Evolutionary conservation across 30 jellyfish, hydroid and myxozoan species (phyloP).

Genomic region (Cassiopea andromeda): DNA sequence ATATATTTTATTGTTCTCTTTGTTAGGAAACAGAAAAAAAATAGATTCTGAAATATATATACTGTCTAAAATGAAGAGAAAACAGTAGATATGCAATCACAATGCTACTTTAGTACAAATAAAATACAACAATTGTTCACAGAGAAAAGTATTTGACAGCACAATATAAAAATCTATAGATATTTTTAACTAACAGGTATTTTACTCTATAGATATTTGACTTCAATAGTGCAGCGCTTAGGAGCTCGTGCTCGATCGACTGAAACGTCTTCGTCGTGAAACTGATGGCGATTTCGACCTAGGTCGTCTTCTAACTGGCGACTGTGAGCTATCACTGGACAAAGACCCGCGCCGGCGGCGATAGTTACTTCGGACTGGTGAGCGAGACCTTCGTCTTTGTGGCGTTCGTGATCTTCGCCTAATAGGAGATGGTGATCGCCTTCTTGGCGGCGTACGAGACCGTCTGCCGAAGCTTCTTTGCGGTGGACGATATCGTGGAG

Average conservation of each 20-base stretch:
- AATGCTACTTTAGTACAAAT: too few relatives aligned
- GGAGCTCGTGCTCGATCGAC: slow-evolving; percentile 92
- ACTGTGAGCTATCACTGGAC: slow-evolving; percentile 76
- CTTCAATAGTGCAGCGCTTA: background rate
- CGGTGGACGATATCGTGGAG: slow-evolving; percentile 73
- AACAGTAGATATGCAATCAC: too few relatives aligned
- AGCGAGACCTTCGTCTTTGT: slow-evolving; percentile 75
- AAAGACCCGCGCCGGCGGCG: slow-evolving; percentile 86
- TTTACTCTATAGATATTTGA: too few relatives aligned
- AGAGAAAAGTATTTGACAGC: too few relatives aligned
- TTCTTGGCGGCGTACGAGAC: slow-evolving; percentile 46
- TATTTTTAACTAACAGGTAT: too few relatives aligned
- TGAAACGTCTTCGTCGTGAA: slow-evolving; percentile 86
- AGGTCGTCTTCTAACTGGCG: slow-evolving; percentile 75
- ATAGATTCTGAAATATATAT: too few relatives aligned
- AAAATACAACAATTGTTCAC: too few relatives aligned
- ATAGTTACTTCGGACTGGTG: slow-evolving; percentile 73
- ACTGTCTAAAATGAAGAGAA: too few relatives aligned
- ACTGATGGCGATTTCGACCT: slow-evolving; percentile 82
- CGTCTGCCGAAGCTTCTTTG: slow-evolving; percentile 59
- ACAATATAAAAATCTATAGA: too few relatives aligned
- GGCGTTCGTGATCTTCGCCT: slow-evolving; percentile 69
- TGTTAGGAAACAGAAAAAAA: too few relatives aligned
- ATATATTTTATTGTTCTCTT: too few relatives aligned
- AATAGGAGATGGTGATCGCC: slow-evolving; percentile 32